phyloP scores from a whole-genome alignment of 2,888 invertebrate species.

The Eilema sororculum region DNA sequence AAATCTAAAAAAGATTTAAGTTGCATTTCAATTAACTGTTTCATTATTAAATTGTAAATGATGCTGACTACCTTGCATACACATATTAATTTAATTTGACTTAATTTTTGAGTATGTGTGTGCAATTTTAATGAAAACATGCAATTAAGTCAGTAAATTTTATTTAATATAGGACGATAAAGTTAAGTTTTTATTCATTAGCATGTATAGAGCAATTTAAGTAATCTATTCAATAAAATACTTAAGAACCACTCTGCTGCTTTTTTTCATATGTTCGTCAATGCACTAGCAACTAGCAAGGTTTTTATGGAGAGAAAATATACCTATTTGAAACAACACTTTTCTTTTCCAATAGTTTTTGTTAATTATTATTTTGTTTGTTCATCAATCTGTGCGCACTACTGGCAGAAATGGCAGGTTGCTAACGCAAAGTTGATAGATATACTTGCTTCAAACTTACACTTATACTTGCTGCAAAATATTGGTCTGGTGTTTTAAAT shows the following conservation, averaged over 20 bases:
- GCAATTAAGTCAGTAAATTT: background rate
- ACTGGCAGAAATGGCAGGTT: too few relatives aligned
- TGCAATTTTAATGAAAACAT: background rate
- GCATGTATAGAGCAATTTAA: background rate
- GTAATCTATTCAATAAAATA: background rate
- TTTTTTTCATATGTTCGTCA: too few relatives aligned
- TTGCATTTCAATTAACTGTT: background rate
- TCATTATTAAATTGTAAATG: background rate
- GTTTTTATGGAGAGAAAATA: too few relatives aligned
- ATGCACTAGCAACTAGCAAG: too few relatives aligned
- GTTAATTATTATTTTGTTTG: too few relatives aligned
- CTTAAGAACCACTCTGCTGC: background rate
- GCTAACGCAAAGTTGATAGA: too few relatives aligned
- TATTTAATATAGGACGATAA: background rate
- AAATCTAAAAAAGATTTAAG: background rate
- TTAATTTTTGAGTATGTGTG: background rate
- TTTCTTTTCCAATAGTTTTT: too few relatives aligned
- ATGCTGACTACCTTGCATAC: background rate
- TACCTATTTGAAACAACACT: too few relatives aligned
- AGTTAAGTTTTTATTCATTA: background rate
- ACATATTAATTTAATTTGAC: background rate
- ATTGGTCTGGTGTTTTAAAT: background rate
- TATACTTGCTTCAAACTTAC: too few relatives aligned
- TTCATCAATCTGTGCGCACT: too few relatives aligned
- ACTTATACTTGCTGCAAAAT: too few relatives aligned